Base-by-base conservation (phyloP, 37 sponge, comb jelly and placozoan genomes). In the Chondrilla cf. caribensis region DNA sequence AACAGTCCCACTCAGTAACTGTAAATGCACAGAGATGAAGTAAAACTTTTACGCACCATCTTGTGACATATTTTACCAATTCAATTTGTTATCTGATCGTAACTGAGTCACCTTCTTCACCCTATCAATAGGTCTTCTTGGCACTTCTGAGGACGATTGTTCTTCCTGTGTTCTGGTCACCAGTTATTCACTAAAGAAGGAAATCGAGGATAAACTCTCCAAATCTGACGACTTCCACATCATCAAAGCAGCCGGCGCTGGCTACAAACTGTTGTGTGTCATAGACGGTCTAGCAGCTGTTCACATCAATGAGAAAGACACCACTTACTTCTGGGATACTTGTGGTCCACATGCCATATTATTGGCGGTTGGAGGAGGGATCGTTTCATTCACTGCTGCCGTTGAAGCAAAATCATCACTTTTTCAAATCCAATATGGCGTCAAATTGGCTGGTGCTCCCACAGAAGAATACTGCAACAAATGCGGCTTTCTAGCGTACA, bases 301-400 rank as follows among this genome's bases (percentile, higher is more conserved):
- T 29, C 85, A 70, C 47, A 24, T 88, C 35, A 28, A 38, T 9
- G 72, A 41, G 4, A 88, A 60, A 25, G 21, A 18, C 51, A 79
- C 81, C 65, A 87, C 86, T 21, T 91, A 79, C 70, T 51, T 81
- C 25, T 91, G 92, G 92, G 92, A 91, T 64, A 91, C 92, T 3
- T 91, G 92, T 81, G 92, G 86, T n/a, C 79, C 88, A 4, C 88
- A 91, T 39, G 92, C 88, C 67, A 87, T 91, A 25, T 47, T 91
- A 51, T 18, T 42, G 26, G 77, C 88, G 21, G 38, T 91, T 67
- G 86, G 86, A 25, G 92, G 92, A 0, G 81, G 60, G 11, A 38
- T 87, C 0, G 73, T 87, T 40, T 21, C 7, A 15, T 54, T 58
- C 19, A 40, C 17, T n/a, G 18, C 11, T 40, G 60, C 38, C 33